Conservation (phyloP, 2,797 vertebrate species). For the Catostomus latipinnis region DNA sequence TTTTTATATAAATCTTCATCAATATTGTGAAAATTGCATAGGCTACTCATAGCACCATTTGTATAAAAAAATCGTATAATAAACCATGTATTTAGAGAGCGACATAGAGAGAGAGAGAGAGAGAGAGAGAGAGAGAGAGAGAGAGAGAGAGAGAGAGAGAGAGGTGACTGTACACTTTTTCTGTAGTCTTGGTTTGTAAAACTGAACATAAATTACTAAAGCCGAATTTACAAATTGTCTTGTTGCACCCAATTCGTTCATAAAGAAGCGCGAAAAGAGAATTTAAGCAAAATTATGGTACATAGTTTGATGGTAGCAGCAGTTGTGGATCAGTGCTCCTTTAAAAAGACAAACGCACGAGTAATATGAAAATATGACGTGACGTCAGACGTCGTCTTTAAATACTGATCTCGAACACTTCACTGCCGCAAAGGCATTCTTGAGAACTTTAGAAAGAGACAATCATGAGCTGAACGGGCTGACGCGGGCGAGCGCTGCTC, state of each 20-base stretch:
- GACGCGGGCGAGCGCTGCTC: conserved; percentile 41
- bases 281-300: neutral
- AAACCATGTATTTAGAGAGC: too few relatives aligned
- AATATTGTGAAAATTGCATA: neutral
- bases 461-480: conserved; percentile 56
- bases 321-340: conserved; percentile 59
- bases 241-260: conserved; percentile 6
- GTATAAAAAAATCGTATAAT: too few relatives aligned
- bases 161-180: too few relatives aligned
- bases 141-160: too few relatives aligned
- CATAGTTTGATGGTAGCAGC: neutral
- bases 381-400: conserved; percentile 86
- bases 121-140: too few relatives aligned
- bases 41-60: neutral
- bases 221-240: too few relatives aligned
- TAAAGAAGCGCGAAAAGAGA: neutral
- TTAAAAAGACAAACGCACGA: conserved; percentile 69
- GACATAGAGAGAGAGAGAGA: too few relatives aligned
- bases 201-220: too few relatives aligned
- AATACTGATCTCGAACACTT: conserved; percentile 74
- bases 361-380: conserved; percentile 75
- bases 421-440: conserved; percentile 63
- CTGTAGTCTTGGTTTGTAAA: too few relatives aligned
- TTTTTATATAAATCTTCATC: too few relatives aligned
- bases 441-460: conserved; percentile 70